Evolutionary conservation across 2,797 vertebrate species (phyloP), one percentile per base, ranked within the genome.

Genomic region (Darevskia nairensis): DNA sequence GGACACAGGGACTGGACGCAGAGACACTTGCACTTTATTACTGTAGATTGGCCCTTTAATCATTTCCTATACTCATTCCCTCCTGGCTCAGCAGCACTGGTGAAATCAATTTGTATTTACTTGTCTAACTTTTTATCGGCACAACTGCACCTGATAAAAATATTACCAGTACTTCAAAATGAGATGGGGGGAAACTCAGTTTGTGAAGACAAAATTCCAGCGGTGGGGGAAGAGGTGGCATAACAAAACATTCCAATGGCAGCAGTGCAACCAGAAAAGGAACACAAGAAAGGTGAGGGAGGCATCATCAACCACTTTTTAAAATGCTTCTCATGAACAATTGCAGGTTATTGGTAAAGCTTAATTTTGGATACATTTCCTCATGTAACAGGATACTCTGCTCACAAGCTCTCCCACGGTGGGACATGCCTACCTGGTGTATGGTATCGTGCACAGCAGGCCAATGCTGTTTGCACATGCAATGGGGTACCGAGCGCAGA

Each of bases 391-490:
- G 39, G 19, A 25, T 15, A 13, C 55, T 80, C 4, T 41, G 25
- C 41, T 55, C 15, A 6, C 15, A 3, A 68, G 39, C 2, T 25
- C 35, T 8, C 25, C 23, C 77, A 3, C 4, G 2, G 15, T 5
- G 15, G 7, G 0, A 2, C 2, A 8, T 41, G 3, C 96, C 89
- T 96, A 97, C 99, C 99, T 99, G 72, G 99, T 99, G 87, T 99
- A 99, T 66, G 99, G 99, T 88, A 99, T 99, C 84, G 99, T 99
- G 95, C 99, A 99, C 44, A 99, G 92, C 88, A 99, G 97, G 82
- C 99, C 98, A 19, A 99, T 99, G 96, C 99, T 99, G 89, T 99
- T 99, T 91, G 99, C 98, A 96, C 99, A 99, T 3, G 99, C 98
- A 25, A 99, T 99, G 85, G 99, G 99, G 95, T 99, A 99, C 66